Base-by-base conservation (phyloP, 2,113 vertebrate species). In the Calidris pugnax region DNA sequence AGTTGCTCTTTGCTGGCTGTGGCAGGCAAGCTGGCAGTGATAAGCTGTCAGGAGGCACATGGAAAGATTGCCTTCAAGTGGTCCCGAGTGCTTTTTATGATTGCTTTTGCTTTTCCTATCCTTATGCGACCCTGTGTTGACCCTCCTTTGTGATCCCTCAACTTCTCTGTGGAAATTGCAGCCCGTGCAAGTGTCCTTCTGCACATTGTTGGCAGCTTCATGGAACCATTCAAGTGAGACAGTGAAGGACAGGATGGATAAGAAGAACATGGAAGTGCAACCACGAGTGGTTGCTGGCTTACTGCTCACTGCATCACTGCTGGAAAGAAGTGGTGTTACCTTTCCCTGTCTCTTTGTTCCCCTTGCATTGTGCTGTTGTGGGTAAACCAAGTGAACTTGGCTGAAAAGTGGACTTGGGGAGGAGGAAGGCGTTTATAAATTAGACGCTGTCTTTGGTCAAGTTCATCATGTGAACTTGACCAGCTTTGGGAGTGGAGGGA, bases 131-230 rank as follows among this genome's bases (percentile, higher is more conserved):
- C 63, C 22, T 12, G 21, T 5, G 7, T 14, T 57, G 63, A 41
- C 59, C 41, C 3, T 89, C 17, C 30, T 26, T 47, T 14, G 76
- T 4, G 5, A 30, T 28, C 22, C 24, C 47, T 48, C 60, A 10
- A 2, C 80, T 59, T 21, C 48, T 60, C 14, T 0, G 0, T 48
- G 89, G 89, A 26, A 19, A 21, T 9, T 10, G 8, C 22, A 35
- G 39, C 43, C 1, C 1, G 20, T 23, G 35, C 0, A 4, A 18
- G 12, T 7, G 57, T 27, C 56, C 50, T n/a, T 13, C 17, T 6
- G 37, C 4, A 1, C 2, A 0, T 39, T 2, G 2, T 47, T 6
- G 9, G 26, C 27, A 1, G 4, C 53, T n/a, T 47, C 7, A 1
- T 7, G 18, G 68, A 32, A 26, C 59, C 6, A 0, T 8, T n/a